phyloP scores from a whole-genome alignment of 2,113 vertebrate species.

The Larimichthys crocea region DNA sequence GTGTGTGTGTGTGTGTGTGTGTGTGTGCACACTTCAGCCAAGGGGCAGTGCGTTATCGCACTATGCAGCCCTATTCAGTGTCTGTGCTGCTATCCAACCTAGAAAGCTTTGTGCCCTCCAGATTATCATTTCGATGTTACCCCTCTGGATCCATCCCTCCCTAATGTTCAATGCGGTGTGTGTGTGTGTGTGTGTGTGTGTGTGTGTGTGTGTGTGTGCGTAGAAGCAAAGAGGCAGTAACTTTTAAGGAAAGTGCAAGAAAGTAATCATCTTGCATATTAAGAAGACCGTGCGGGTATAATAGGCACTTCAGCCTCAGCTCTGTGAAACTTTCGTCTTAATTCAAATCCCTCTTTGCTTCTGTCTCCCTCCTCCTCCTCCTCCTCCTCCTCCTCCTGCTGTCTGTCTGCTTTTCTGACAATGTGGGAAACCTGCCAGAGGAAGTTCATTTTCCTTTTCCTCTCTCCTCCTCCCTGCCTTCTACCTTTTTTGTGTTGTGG shows the following conservation, averaged over 20 bases:
- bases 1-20: slow-evolving; percentile 6
- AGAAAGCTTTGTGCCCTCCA: slow-evolving; percentile 67
- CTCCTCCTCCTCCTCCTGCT: not conserved
- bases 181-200: slow-evolving; percentile 24
- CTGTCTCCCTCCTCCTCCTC: not conserved
- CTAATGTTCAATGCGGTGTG: slow-evolving; percentile 30
- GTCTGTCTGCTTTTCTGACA: slow-evolving; percentile 28
- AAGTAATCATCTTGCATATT: slow-evolving; percentile 44
- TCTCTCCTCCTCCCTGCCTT: slow-evolving; percentile 35
- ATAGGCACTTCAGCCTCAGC: slow-evolving; percentile 17
- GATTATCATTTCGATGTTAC: slow-evolving; percentile 69
- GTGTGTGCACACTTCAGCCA: slow-evolving; percentile 59
- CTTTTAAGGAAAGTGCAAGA: slow-evolving; percentile 35
- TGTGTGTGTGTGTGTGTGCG: slow-evolving; percentile 25
- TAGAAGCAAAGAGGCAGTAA: slow-evolving; percentile 24
- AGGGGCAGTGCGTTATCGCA: slow-evolving; percentile 75
- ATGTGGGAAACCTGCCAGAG: slow-evolving; percentile 61
- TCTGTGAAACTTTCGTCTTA: slow-evolving; percentile 34
- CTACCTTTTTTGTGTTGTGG: slow-evolving; percentile 61
- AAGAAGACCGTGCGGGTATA: not conserved
- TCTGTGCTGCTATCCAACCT: slow-evolving; percentile 57
- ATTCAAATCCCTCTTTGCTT: slow-evolving; percentile 30
- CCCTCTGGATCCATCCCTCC: slow-evolving; percentile 44
- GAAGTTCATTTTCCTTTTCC: slow-evolving; percentile 53
- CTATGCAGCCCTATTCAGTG: slow-evolving; percentile 70